These are phyloP conservation scores for Amphipoea oculea DNA, from an alignment of 2,888 invertebrate species.

Conservation along the genomic window DNA sequence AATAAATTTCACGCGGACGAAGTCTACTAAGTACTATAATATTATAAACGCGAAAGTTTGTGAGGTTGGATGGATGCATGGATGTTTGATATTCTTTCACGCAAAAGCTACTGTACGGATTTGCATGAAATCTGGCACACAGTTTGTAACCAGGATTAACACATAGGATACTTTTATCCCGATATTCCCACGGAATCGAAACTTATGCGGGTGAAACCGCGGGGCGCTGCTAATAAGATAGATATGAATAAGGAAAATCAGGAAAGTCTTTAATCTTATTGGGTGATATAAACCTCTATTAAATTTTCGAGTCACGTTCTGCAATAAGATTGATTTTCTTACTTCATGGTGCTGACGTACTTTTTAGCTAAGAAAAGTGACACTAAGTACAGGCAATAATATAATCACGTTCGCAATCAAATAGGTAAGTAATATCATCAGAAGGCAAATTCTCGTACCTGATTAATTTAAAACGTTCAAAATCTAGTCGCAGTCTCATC, in stretches of 20 bases:
- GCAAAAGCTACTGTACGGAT: no score
- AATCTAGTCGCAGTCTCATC: no score
- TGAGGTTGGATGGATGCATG: no score
- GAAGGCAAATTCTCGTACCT: no score
- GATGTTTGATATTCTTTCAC: no score
- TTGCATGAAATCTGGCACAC: no score
- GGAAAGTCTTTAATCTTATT: not conserved
- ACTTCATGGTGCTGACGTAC: not conserved
- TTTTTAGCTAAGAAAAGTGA: not conserved
- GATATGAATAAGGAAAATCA: not conserved
- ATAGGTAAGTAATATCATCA: not conserved
- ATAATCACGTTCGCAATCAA: not conserved
- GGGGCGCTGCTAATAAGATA: not conserved
- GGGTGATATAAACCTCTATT: not conserved
- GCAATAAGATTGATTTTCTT: not conserved
- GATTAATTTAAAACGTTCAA: no score
- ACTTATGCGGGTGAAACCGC: no score
- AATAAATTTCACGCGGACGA: not conserved
- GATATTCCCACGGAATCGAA: no score
- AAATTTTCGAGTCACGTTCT: not conserved
- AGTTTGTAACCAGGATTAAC: no score
- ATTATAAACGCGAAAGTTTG: no score
- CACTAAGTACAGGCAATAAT: not conserved
- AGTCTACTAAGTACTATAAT: not conserved
- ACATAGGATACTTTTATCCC: no score